Base-by-base conservation (phyloP, 1,140 invertebrate species). In the Cydia pomonella region DNA sequence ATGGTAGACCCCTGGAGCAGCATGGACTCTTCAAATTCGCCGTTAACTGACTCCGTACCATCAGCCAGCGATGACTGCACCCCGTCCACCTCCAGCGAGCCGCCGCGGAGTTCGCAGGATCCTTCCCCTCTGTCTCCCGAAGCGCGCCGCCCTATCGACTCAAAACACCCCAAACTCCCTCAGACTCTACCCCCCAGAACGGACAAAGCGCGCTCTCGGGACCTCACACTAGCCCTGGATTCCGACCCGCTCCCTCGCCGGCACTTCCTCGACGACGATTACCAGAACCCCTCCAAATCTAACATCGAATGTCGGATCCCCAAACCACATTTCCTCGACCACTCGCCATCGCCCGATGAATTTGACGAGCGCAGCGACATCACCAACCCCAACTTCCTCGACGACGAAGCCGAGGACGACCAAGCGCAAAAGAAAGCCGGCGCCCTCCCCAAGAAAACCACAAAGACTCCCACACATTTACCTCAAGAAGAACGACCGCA, bases 201-300 rank as follows among this genome's bases (percentile, higher is more conserved):
- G 75, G 90, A 93, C 84, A 93, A 92, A 75, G 85, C 85, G 84
- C 90, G 90, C 41, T 85, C 85, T 73, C 84, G 90, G 75, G 86
- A 91, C 78, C 84, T 93, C 23, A 91, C 90, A 1, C 80, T 93
- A 33, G 87, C 90, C 18, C 76, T 92, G 63, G 88, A 90, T 18
- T 77, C 84, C 63, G 84, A 90, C 41, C 79, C 83, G 12, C 84
- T 44, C 41, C 41, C 92, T 33, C 93, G 92, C 76, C 93, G 93
- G 73, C 94, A 94, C 82, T 95, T 95, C 77, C 87, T 95, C n/a
- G 94, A 95, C 80, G 94, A 95, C 79, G 94, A 94, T 82, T 94
- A 94, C 64, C 92, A 93, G 69, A 89, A 90, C 41, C 93, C 94
- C 62, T 93, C 94, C 18, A 93, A 92, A 75, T 93, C 93, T 33